phyloP scores from a whole-genome alignment of 64 coral and sea anemone genomes.

The Pocillopora damicornis region DNA sequence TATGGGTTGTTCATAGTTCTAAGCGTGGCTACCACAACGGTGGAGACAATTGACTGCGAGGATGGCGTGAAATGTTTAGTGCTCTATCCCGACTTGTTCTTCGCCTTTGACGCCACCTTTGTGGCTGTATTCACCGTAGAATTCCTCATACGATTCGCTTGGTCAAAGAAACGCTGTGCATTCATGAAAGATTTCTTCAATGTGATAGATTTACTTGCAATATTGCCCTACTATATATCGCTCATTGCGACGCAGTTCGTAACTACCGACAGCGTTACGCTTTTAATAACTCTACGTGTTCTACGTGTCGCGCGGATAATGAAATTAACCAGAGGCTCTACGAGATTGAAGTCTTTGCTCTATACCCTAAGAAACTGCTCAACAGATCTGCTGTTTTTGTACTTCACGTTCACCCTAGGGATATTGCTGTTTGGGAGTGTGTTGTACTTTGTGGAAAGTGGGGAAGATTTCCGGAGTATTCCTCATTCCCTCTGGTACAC shows the following conservation, averaged over 20 bases:
- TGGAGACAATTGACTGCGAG: conserved; percentile 67
- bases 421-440: conserved; percentile 68
- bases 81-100: conserved; percentile 34
- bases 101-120: conserved; percentile 45
- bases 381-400: conserved; percentile 63
- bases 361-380: conserved; percentile 59
- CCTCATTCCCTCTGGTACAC: conserved; percentile 78
- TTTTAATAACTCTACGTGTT: conserved; percentile 67
- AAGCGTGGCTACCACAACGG: conserved; percentile 49
- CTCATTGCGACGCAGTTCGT: conserved; percentile 46
- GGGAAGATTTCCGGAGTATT: conserved; percentile 60
- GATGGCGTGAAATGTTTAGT: conserved; percentile 49
- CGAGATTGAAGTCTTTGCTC: conserved; percentile 54
- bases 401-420: conserved; percentile 62
- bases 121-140: conserved; percentile 68
- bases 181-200: conserved; percentile 71
- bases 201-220: conserved; percentile 58
- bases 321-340: conserved; percentile 63
- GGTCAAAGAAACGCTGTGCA: conserved; percentile 28
- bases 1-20: conserved; percentile 74
- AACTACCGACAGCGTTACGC: conserved; percentile 29
- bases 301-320: conserved; percentile 63
- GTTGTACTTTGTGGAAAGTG: conserved; percentile 55
- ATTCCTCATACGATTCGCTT: conserved; percentile 39
- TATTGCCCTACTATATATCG: conserved; percentile 64